Base-by-base conservation (phyloP, 2,113 vertebrate genomes). In the Stercorarius parasiticus region DNA sequence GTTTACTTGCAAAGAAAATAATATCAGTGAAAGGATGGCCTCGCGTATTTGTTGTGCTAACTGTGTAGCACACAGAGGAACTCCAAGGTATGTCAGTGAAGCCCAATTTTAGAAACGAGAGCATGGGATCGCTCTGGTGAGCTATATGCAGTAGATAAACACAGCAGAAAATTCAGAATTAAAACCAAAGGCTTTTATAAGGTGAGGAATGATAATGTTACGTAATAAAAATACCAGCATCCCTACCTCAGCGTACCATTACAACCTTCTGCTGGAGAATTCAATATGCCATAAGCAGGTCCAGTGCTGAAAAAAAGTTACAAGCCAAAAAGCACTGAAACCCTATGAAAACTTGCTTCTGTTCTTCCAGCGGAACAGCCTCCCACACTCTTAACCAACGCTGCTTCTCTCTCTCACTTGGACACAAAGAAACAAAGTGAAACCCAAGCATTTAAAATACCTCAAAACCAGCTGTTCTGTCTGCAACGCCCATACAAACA, bases 61-160 rank as follows among this genome's bases (percentile, higher is more conserved):
- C 22, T 25, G 34, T 23, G 65, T 49, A 90, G 88, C 84, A 40
- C 40, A 14, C 59, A 34, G 23, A 91, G 74, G 53, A 96, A 93
- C 66, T 93, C 56, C 43, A 93, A 58, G 61, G 71, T 32, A 77
- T 69, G 59, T 36, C 59, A 43, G 58, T 4, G 40, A 70, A 82
- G 91, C 55, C 94, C 61, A 67, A 0, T 84, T 97, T 95, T 78
- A 94, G 65, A 97, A 96, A 92, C 1, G 6, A 88, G 69, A 86
- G 59, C 90, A 86, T 1, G 1, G 49, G 43, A 49, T 58, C 1
- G 3, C 38, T 66, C 53, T 53, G 34, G 29, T 84, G 77, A 96
- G 82, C 59, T 86, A 88, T 94, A 90, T 55, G 17, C 25, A 88
- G 43, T 4, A 94, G 42, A 29, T 78, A 73, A 93, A 13, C 38